Evolutionary conservation across 2,888 invertebrate genomes (phyloP), one percentile per base, ranked within the genome.

Genomic region (Agriotes lineatus): DNA sequence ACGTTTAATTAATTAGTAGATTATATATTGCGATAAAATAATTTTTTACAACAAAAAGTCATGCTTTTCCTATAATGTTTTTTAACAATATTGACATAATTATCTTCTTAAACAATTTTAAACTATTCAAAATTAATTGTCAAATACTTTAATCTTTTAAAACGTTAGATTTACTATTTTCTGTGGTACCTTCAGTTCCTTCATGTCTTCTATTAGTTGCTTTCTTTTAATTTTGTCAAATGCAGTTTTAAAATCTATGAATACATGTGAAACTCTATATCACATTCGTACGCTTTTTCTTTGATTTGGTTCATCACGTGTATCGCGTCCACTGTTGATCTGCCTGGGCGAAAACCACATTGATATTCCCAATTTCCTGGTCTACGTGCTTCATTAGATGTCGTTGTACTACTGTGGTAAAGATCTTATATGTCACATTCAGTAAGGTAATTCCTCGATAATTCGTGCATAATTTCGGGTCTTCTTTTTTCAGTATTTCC

Each of bases 231-330:
- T 33, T 30, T 54, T 18, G 14, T 54, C 16, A 16, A 54, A 54
- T 54, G 33, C 33, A 14, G 18, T 54, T 4, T 12, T 33, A 16
- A 42, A 57, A 19, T 57, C 39, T 2, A 52, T 16, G 9, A 52
- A 52, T 22, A 52, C 7, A 25, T 3, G 25, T 25, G 25, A n/a
- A 9, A 2, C 2, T 18, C 18, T 20, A 57, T 57, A 5, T 39
- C 1, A 5, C 10, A 39, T 39, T 57, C 57, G 10, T 57, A 39
- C 1, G 20, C 22, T 39, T 57, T 57, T 19, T 57, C 44, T 25
- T 64, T 44, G 20, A 68, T 45, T 54, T 62, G 54, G 19, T 56
- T 63, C 30, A 63, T 33, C 4, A 44, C 42, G 37, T 56, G 56
- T 20, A 64, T 57, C 2, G 54, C 18, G 16, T 63, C 52, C 10